phyloP scores from a whole-genome alignment of 1,140 invertebrate species.

The Plutomurus gul region DNA sequence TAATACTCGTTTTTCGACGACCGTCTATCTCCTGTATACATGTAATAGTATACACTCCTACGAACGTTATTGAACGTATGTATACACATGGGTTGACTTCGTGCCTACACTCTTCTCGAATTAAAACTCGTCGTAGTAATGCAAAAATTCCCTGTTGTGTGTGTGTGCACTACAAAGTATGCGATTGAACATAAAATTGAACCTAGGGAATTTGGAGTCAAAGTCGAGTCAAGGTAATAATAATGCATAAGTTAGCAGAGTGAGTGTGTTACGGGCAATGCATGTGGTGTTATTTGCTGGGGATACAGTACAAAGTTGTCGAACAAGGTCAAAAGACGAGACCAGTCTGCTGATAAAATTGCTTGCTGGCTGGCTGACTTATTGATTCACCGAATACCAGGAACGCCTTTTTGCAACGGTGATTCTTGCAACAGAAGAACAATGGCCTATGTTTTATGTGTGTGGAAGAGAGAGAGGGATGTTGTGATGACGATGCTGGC shows the following conservation, averaged over 20 bases:
- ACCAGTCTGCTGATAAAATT: slow-evolving; percentile 5
- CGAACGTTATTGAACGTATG: too few relatives aligned
- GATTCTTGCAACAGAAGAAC: too few relatives aligned
- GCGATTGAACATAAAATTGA: too few relatives aligned
- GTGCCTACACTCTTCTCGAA: too few relatives aligned
- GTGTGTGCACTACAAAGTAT: too few relatives aligned
- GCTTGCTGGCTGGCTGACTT: slow-evolving; percentile 3
- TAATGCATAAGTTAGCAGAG: neutral
- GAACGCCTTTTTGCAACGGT: slow-evolving; percentile 15
- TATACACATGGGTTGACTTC: too few relatives aligned
- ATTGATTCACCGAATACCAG: slow-evolving; percentile 26
- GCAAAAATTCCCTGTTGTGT: too few relatives aligned
- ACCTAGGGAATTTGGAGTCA: neutral
- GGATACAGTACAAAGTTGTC: slow-evolving; percentile 13
- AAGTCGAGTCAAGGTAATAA: neutral
- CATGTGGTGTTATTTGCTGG: neutral
- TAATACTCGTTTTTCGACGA: neutral
- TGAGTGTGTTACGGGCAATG: slow-evolving; percentile 8
- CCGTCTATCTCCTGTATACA: neutral
- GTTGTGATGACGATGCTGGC: neutral
- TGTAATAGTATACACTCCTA: too few relatives aligned
- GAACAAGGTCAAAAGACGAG: neutral
- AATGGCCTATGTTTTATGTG: too few relatives aligned
- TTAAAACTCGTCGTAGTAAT: too few relatives aligned
- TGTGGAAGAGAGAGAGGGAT: neutral